A percentile compares a stretch with the other conserved stretches of the same genome.
Evolutionary conservation across 2,888 invertebrate species (phyloP).

Genomic region (Lucinisca nassula): DNA sequence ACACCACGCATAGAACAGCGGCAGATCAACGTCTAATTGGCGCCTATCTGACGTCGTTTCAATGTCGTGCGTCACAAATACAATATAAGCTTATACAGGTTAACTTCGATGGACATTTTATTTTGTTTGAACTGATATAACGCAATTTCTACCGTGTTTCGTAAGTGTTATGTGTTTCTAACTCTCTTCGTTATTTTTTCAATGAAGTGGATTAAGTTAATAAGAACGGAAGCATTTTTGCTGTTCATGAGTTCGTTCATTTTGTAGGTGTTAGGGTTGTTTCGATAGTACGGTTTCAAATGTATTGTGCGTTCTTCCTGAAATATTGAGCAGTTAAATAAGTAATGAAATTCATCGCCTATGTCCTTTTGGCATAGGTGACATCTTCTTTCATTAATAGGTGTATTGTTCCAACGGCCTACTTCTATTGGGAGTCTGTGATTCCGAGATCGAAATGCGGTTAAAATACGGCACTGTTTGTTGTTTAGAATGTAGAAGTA

Average conservation of each 20-base stretch:
- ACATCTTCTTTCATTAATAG: background rate
- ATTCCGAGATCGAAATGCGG: background rate
- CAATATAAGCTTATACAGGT: too few relatives aligned
- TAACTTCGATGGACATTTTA: too few relatives aligned
- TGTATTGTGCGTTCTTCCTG: background rate
- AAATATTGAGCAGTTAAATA: background rate
- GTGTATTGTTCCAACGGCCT: background rate
- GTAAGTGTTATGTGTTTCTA: too few relatives aligned
- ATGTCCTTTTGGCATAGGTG: background rate
- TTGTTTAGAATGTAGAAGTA: background rate
- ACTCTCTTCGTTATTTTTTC: too few relatives aligned
- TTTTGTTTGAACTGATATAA: too few relatives aligned
- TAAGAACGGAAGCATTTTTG: too few relatives aligned
- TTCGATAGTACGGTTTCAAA: background rate
- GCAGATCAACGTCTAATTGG: too few relatives aligned
- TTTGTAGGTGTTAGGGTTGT: background rate
- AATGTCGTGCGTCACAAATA: too few relatives aligned
- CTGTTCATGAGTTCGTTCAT: background rate
- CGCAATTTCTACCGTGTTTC: too few relatives aligned
- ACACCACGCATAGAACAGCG: too few relatives aligned
- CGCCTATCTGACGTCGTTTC: too few relatives aligned
- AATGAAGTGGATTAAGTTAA: too few relatives aligned
- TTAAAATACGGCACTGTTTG: background rate
- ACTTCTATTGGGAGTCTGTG: background rate
- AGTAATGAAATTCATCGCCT: constrained; percentile 11